These are phyloP conservation scores for Caenorhabditis briggsae DNA, from an alignment of 1,140 invertebrate genomes.

Conservation along the genomic window DNA sequence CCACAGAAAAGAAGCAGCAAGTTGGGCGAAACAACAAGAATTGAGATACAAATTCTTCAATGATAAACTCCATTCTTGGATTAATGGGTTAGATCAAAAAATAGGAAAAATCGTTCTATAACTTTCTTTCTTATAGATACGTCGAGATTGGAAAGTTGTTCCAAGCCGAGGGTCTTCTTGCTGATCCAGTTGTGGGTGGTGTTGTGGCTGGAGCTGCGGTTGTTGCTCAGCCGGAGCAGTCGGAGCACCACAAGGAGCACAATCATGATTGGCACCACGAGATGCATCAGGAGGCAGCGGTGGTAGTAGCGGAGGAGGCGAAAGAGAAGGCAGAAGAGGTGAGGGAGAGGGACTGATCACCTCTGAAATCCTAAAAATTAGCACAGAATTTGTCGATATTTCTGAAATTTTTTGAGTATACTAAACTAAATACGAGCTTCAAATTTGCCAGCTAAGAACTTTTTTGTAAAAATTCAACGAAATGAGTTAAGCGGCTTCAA, in stretches of 20 bases:
- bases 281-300: neutral
- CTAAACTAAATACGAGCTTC: too few species aligned
- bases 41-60: conserved; percentile 57
- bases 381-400: too few species aligned
- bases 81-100: conserved; percentile 33
- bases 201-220: neutral
- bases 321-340: neutral
- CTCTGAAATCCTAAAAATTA: too few species aligned
- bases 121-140: conserved; percentile 15
- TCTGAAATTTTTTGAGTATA: too few species aligned
- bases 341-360: too few species aligned
- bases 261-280: conserved; percentile 11
- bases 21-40: conserved; percentile 47
- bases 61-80: conserved; percentile 54
- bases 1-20: conserved; percentile 15
- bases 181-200: neutral
- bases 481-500: too few species aligned
- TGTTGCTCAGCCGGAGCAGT: neutral
- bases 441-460: too few species aligned
- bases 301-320: neutral
- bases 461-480: too few species aligned
- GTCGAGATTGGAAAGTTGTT: conserved; percentile 27
- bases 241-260: too few species aligned
- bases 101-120: too few species aligned
- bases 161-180: neutral